Conservation (phyloP, 2,113 vertebrate genomes). For the Hepsetus odoe region DNA sequence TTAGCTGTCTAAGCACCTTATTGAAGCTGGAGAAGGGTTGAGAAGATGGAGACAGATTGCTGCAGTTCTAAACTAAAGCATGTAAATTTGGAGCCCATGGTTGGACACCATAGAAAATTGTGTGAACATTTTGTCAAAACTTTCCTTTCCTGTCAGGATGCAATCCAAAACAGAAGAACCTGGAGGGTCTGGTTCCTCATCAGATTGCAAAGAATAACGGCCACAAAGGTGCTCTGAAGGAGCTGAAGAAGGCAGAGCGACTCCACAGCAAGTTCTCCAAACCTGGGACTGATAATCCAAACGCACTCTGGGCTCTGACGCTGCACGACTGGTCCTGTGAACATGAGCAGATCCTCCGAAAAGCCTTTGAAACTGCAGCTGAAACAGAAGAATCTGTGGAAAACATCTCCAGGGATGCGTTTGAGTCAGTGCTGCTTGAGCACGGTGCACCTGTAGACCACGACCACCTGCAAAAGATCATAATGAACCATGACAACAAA, state of each 20-base stretch:
- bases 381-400: conserved; percentile 67
- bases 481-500: conserved; percentile 68
- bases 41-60: too few relatives aligned
- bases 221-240: conserved; percentile 75
- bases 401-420: conserved; percentile 69
- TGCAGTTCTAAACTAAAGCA: too few relatives aligned
- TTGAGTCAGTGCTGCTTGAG: conserved; percentile 67
- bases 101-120: too few relatives aligned
- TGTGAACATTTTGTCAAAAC: too few relatives aligned
- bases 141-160: conserved; percentile 83
- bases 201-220: conserved; percentile 70
- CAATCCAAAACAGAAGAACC: conserved; percentile 80
- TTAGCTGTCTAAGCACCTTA: too few relatives aligned
- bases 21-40: too few relatives aligned
- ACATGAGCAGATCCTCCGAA: conserved; percentile 68
- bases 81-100: too few relatives aligned
- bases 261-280: conserved; percentile 65
- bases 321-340: conserved; percentile 84
- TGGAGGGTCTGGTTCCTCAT: conserved; percentile 69
- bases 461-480: conserved; percentile 66
- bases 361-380: conserved; percentile 54
- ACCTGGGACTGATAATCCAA: conserved; percentile 68
- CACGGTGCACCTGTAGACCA: conserved; percentile 51
- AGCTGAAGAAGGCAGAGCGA: conserved; percentile 72
- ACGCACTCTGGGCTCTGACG: conserved; percentile 72